A percentile compares a stretch with the other conserved stretches of the same genome.
Conservation (phyloP, 2,113 vertebrate species). For the Odontophorus gujanensis region DNA sequence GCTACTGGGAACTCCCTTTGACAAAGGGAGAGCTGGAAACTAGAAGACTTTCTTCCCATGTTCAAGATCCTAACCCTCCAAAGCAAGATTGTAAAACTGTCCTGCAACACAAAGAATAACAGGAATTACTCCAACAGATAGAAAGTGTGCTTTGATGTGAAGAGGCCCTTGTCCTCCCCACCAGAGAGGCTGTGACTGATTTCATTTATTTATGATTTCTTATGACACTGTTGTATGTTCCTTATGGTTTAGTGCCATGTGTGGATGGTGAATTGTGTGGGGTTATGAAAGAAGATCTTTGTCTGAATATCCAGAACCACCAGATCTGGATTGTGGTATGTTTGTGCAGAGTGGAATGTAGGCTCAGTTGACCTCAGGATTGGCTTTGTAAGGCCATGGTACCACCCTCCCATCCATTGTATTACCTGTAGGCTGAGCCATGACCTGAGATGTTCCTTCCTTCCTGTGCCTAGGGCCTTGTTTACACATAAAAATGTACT, state of each 20-base stretch:
- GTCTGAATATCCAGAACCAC: neutral
- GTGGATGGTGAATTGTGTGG: neutral
- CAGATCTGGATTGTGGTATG: neutral
- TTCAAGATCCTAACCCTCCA: neutral
- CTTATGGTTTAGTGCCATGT: neutral
- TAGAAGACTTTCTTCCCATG: neutral
- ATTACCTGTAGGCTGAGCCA: neutral
- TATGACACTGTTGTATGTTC: neutral
- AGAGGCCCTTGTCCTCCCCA: neutral
- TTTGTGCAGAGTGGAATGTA: neutral
- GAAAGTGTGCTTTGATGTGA: fast-evolving
- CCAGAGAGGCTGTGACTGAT: neutral
- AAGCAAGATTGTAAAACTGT: neutral
- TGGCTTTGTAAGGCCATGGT: neutral
- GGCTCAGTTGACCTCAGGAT: neutral
- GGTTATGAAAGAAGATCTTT: neutral
- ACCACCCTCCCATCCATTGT: neutral
- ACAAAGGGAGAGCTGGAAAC: neutral
- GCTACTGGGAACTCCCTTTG: neutral
- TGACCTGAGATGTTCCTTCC: fast-evolving
- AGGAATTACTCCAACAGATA: neutral
- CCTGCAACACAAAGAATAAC: neutral
- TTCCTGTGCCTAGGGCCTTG: neutral
- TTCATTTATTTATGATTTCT: neutral
- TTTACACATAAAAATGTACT: neutral